Percentiles rank a stretch among this genome's conserved stretches.
phyloP scores from a whole-genome alignment of 2,888 invertebrate species.

The Agapostemon virescens region DNA sequence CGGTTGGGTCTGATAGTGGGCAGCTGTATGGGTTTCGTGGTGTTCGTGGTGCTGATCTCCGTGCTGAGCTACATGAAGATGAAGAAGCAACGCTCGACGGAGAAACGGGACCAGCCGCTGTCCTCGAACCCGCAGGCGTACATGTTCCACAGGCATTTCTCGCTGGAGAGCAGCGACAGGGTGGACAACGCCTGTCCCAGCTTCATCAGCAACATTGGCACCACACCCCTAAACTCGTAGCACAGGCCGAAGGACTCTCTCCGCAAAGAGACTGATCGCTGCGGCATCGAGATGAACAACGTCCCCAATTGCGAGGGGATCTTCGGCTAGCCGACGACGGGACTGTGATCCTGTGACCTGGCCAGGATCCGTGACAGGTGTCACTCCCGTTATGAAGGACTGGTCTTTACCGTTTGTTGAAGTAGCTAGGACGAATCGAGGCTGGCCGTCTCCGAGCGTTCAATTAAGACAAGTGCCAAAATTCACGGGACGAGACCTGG shows the following conservation, averaged over 20 bases:
- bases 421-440: constrained; percentile 1
- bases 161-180: constrained; percentile 85
- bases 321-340: constrained; percentile 56
- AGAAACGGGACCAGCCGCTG: constrained; percentile 86
- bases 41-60: constrained; percentile 91
- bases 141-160: constrained; percentile 89
- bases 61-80: constrained; percentile 92
- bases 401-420: not conserved
- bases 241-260: constrained; percentile 71
- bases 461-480: constrained; percentile 53
- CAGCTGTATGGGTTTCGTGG: constrained; percentile 92
- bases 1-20: constrained; percentile 92
- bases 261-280: constrained; percentile 66
- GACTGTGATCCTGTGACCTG: not conserved
- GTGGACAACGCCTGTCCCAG: constrained; percentile 78
- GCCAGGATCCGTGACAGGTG: not conserved
- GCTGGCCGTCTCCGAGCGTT: constrained; percentile 15
- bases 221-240: constrained; percentile 78
- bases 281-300: constrained; percentile 76
- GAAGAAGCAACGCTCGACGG: constrained; percentile 89
- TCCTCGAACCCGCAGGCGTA: constrained; percentile 87
- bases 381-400: not conserved
- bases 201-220: constrained; percentile 78
- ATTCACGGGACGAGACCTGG: constrained; percentile 3
- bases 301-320: constrained; percentile 70